Conservation (phyloP, 2,113 vertebrate species). For the Entosphenus tridentatus region DNA sequence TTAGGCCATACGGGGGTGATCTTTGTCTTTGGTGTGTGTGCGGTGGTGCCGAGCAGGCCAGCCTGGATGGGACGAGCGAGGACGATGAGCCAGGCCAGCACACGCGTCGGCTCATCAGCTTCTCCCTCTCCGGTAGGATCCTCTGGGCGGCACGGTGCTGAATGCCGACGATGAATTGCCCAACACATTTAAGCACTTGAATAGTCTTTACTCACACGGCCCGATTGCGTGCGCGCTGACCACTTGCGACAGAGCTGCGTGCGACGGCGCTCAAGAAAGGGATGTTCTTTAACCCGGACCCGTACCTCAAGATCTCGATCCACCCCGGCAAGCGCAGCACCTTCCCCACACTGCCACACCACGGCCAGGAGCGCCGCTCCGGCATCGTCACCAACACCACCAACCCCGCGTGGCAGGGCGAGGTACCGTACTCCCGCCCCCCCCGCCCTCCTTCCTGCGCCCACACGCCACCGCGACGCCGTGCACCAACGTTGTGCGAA, state of each 20-base stretch:
- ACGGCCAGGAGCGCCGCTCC: constrained; percentile 83
- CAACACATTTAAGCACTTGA: no score
- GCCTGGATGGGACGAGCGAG: constrained; percentile 24
- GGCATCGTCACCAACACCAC: constrained; percentile 65
- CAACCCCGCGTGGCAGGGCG: constrained; percentile 68
- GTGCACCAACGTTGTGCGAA: no score
- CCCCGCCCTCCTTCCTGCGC: no score
- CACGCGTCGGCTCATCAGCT: constrained; percentile 72
- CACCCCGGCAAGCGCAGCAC: constrained; percentile 93
- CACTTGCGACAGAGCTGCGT: constrained; percentile 43
- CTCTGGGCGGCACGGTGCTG: neutral
- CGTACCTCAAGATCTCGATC: constrained; percentile 90
- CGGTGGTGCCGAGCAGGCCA: neutral
- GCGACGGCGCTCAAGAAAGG: constrained; percentile 88
- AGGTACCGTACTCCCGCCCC: constrained; percentile 25
- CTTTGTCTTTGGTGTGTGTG: no score
- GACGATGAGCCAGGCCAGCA: constrained; percentile 45
- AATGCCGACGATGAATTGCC: no score
- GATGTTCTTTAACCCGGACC: constrained; percentile 99
- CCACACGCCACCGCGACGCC: no score
- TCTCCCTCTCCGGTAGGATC: constrained; percentile 59
- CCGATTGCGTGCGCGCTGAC: no score
- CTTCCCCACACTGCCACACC: constrained; percentile 76
- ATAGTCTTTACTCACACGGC: no score
- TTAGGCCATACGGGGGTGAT: no score